phyloP scores from a whole-genome alignment of 37 sponge, comb jelly and placozoan species.

The Axinella damicornis region DNA sequence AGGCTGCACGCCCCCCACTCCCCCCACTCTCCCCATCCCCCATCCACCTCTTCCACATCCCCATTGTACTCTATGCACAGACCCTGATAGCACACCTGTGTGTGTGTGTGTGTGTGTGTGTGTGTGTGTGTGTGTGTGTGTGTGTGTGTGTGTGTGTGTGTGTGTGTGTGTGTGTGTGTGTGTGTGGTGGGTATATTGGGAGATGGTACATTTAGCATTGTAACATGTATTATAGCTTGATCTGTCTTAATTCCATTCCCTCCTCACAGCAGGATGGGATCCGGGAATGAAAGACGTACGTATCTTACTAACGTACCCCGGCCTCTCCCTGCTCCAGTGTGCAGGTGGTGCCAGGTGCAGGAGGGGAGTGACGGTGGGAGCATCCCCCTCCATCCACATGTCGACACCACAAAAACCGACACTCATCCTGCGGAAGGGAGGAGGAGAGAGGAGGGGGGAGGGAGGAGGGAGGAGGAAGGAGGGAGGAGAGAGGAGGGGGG shows the following conservation, averaged over 20 bases:
- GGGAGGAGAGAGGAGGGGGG: too few species aligned
- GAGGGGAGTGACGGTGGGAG: slow-evolving; percentile 29
- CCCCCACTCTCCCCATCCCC: slow-evolving; percentile 73
- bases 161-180: too few species aligned
- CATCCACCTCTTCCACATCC: slow-evolving; percentile 9
- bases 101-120: background rate
- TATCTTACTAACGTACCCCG: too few species aligned
- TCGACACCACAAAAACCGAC: slow-evolving; percentile 60
- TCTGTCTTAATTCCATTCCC: slow-evolving; percentile 28
- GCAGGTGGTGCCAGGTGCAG: slow-evolving; percentile 53
- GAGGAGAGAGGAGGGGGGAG: background rate
- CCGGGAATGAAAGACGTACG: too few species aligned
- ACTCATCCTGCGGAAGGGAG: slow-evolving; percentile 43
- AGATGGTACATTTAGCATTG: too few species aligned
- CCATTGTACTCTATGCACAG: background rate
- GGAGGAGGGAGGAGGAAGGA: too few species aligned
- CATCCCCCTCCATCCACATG: background rate
- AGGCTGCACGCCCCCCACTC: slow-evolving; percentile 55
- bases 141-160: too few species aligned
- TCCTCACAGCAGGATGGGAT: too few species aligned
- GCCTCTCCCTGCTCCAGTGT: background rate
- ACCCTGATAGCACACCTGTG: slow-evolving; percentile 52
- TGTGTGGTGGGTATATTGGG: too few species aligned
- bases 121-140: too few species aligned
- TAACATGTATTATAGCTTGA: too few species aligned